A percentile compares a stretch with the other conserved stretches of the same genome.
Conservation (phyloP, 2,888 invertebrate species). For the Stenotaenia linearis region DNA sequence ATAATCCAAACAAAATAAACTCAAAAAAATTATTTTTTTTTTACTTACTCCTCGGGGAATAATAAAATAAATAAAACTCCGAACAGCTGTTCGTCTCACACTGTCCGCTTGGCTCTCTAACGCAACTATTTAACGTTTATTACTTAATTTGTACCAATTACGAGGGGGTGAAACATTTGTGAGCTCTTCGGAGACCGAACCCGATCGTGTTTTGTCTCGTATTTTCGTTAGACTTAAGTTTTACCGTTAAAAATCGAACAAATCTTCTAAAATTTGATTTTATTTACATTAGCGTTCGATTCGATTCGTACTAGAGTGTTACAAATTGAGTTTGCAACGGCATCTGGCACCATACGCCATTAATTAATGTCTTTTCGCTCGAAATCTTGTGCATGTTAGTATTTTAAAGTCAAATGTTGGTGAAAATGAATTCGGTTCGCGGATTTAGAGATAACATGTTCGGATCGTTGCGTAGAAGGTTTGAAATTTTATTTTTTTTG, state of each 20-base stretch:
- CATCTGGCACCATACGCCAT: not conserved
- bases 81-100: not conserved
- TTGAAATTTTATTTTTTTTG: not conserved
- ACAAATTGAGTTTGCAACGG: not conserved
- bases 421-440: conserved; percentile 1
- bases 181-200: not conserved
- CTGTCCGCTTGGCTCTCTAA: conserved; percentile 1
- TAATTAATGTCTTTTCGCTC: not conserved
- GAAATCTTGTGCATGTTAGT: not conserved
- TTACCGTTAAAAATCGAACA: no score
- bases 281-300: not conserved
- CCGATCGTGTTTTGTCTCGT: not conserved
- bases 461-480: not conserved
- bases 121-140: not conserved
- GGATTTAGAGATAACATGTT: not conserved
- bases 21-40: no score
- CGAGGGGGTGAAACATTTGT: not conserved
- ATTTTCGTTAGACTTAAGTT: not conserved
- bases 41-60: no score
- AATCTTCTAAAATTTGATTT: not conserved
- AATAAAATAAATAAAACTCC: not conserved
- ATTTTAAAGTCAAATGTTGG: not conserved
- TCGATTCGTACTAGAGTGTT: not conserved
- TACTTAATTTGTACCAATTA: not conserved
- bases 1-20: no score